Evolutionary conservation across 2,113 vertebrate species (phyloP), one percentile per base, ranked within the genome.

Genomic region (Centropus unirufus): DNA sequence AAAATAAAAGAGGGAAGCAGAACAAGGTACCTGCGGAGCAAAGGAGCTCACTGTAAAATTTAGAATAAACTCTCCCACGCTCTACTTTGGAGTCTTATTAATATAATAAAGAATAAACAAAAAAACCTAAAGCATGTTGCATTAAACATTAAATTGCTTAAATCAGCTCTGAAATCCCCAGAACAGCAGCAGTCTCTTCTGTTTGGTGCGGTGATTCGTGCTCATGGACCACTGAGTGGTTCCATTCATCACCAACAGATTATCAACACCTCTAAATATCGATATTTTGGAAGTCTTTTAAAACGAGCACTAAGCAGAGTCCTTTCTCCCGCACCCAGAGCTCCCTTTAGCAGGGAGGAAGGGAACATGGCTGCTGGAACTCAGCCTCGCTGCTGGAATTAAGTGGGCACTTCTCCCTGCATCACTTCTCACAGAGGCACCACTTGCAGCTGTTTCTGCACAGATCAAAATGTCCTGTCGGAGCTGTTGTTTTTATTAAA

Each of bases 381-480:
- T n/a, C 54, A 27, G 15, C 8, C 5, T 22, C 44, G 3, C 3
- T 1, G 5, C 51, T 4, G 3, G 64, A 61, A 26, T n/a, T 5
- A 26, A 70, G 64, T 12, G 21, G 44, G 21, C 21, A 29, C 10
- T 55, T 64, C 47, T 34, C 29, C 49, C 67, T 4, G 19, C 8
- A 11, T 12, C 5, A 3, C 7, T 9, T 58, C 20, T 11, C 3
- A 6, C 8, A 44, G 55, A 63, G 59, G 75, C 4, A 29, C 40
- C 1, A 3, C 21, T 20, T 18, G 61, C 52, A 16, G 36, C 4
- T 55, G 49, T 64, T 47, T 30, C 51, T 42, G 79, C 27, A 3
- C 2, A n/a, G 57, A 67, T 39, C 62, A 59, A 42, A 64, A 24
- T 16, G 42, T 27, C 68, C 47, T 74, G 69, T 54, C 3, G 1